Evolutionary conservation across 2,113 vertebrate genomes (phyloP).

Genomic region (Grantiella picta): DNA sequence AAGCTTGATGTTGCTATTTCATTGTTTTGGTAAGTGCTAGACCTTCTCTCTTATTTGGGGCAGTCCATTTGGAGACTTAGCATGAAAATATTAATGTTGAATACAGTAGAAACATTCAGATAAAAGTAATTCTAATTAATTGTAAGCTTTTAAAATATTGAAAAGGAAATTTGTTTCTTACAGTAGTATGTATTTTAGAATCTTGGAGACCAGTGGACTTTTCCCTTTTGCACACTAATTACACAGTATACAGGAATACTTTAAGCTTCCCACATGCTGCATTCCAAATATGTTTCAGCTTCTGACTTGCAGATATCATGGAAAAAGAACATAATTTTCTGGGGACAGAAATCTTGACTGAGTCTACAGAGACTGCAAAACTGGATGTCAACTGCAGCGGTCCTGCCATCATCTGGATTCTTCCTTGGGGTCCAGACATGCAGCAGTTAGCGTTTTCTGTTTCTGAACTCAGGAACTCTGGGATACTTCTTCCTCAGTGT

Average conservation of each 20-base stretch:
- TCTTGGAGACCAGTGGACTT: neutral
- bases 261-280: neutral
- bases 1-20: neutral
- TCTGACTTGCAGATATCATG: neutral
- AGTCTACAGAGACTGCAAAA: neutral
- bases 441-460: neutral
- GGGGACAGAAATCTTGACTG: neutral
- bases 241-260: neutral
- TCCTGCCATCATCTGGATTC: neutral
- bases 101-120: neutral
- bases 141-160: neutral
- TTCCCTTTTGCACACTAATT: neutral
- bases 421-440: neutral
- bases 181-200: neutral
- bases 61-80: neutral
- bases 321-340: neutral
- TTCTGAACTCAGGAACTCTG: neutral
- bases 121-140: neutral
- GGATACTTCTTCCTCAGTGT: neutral
- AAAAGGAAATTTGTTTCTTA: neutral
- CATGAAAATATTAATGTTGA: neutral
- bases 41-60: neutral
- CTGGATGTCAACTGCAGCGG: rapidly evolving
- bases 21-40: neutral
- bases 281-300: neutral